These are phyloP conservation scores for Aphrophora alni DNA, from an alignment of 2,888 invertebrate species.

Conservation along the genomic window DNA sequence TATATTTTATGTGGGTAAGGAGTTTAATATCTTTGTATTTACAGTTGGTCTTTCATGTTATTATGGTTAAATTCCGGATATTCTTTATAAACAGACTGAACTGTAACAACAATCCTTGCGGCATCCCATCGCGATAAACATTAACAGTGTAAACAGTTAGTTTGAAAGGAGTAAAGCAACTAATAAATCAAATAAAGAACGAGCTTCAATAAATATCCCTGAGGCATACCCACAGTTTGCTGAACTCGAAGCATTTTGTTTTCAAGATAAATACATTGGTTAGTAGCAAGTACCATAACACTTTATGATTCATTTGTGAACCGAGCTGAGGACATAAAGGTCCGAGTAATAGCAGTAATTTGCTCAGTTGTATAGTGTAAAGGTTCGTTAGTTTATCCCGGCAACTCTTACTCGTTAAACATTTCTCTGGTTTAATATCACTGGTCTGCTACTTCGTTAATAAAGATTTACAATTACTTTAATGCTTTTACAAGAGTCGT, in stretches of 20 bases:
- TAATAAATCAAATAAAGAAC: too few species aligned
- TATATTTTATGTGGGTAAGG: too few species aligned
- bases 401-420: background rate
- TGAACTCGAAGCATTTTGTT: background rate
- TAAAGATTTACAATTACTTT: background rate
- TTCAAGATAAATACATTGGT: background rate
- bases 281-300: conserved; percentile 2
- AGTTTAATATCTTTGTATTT: too few species aligned
- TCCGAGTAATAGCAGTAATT: background rate
- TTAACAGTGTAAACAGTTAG: too few species aligned
- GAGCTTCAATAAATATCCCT: too few species aligned
- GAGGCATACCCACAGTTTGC: too few species aligned
- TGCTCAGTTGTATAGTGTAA: background rate
- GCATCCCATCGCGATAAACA: too few species aligned
- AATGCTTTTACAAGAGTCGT: background rate
- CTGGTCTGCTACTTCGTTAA: background rate
- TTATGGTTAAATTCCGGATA: too few species aligned
- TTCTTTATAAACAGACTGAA: too few species aligned
- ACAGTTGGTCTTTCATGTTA: too few species aligned
- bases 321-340: background rate
- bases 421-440: background rate
- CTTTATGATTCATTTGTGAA: background rate
- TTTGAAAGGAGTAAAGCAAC: too few species aligned
- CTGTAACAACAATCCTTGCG: too few species aligned
- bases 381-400: background rate